Percentiles rank a stretch among this genome's conserved stretches.
Evolutionary conservation across 1,140 invertebrate species (phyloP).

Genomic region (Sycobia sp.): DNA sequence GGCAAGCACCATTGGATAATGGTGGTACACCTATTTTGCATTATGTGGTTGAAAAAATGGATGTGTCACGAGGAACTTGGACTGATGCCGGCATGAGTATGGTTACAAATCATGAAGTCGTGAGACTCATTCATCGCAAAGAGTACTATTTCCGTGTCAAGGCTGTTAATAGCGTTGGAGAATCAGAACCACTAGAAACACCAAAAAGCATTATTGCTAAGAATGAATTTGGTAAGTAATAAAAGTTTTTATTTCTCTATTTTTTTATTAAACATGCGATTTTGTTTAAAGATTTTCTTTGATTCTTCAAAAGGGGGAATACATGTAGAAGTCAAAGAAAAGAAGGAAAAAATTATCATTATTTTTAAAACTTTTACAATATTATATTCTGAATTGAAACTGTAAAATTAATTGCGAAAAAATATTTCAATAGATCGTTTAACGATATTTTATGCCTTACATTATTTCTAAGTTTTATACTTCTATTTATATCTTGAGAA

Average conservation of each 20-base stretch:
- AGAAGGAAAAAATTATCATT: too few species aligned
- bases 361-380: too few species aligned
- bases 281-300: background rate
- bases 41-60: slow-evolving; percentile 98
- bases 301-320: too few species aligned
- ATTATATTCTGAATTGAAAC: too few species aligned
- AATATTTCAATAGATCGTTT: too few species aligned
- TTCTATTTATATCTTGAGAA: too few species aligned
- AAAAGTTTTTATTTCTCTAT: background rate
- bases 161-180: slow-evolving; percentile 93
- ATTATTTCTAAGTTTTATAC: too few species aligned
- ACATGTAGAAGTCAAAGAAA: too few species aligned
- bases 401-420: too few species aligned
- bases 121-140: slow-evolving; percentile 87
- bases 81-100: slow-evolving; percentile 89
- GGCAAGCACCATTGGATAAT: slow-evolving; percentile 84
- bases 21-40: slow-evolving; percentile 94
- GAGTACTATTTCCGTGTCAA: slow-evolving; percentile 91
- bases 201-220: slow-evolving; percentile 87
- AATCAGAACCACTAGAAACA: slow-evolving; percentile 90
- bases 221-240: slow-evolving; percentile 79
- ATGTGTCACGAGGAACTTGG: slow-evolving; percentile 92
- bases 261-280: background rate
- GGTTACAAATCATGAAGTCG: slow-evolving; percentile 81
- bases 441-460: too few species aligned